Evolutionary conservation across 2,888 invertebrate species (phyloP).

Genomic region (Coelopa pilipes): DNA sequence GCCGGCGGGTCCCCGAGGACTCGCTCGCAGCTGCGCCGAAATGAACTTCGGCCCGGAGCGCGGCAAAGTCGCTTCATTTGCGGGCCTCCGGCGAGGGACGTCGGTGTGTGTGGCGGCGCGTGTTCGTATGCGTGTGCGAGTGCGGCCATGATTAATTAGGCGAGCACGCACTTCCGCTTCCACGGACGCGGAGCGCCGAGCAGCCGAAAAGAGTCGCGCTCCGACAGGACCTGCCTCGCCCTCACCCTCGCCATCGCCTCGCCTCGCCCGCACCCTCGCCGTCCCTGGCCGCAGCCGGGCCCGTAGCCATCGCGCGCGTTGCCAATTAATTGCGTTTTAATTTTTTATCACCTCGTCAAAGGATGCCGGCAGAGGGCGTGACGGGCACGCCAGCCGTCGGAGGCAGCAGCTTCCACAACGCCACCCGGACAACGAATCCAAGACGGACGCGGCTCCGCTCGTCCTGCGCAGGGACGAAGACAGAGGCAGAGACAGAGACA

Average conservation of each 20-base stretch:
- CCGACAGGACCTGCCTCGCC: too few species aligned
- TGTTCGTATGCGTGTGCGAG: conserved; percentile 29
- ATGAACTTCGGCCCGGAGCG: conserved; percentile 49
- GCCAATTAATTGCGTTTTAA: conserved; percentile 31
- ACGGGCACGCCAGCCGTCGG: too few species aligned
- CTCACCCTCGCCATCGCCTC: background rate
- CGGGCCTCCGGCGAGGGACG: too few species aligned
- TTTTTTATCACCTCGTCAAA: conserved; percentile 25
- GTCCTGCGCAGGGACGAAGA: background rate
- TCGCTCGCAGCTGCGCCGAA: conserved; percentile 33
- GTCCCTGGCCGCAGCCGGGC: background rate
- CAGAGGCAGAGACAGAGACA: too few species aligned
- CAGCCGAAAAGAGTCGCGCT: too few species aligned
- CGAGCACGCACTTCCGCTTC: conserved; percentile 43
- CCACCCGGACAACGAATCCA: too few species aligned
- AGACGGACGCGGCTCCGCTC: too few species aligned
- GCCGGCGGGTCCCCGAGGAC: background rate
- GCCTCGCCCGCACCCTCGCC: background rate
- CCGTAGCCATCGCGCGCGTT: background rate
- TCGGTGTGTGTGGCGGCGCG: conserved; percentile 5
- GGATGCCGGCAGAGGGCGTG: too few species aligned
- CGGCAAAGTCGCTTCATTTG: conserved; percentile 26
- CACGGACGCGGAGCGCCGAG: background rate
- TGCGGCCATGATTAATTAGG: conserved; percentile 34
- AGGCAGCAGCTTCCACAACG: too few species aligned